Base-by-base conservation (phyloP, 2,113 vertebrate genomes). In the Accipiter cooperii region DNA sequence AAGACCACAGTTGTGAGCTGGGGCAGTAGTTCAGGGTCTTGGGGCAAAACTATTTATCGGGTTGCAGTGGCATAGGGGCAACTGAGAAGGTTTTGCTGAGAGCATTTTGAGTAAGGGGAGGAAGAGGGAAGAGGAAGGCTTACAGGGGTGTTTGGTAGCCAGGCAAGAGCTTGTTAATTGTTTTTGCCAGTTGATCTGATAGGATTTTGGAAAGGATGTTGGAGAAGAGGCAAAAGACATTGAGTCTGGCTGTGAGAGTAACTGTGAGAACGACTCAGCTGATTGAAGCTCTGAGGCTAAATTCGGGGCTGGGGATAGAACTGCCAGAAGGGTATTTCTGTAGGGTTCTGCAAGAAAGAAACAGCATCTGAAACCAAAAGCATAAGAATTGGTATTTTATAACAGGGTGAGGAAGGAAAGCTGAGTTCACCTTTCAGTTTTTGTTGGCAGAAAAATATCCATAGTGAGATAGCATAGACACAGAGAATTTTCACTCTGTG, bases 221-320 rank as follows among this genome's bases (percentile, higher is more conserved):
- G 68, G n/a, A 78, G 42, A 76, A 78, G 54, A 84, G 57, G 44
- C 51, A n/a, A 26, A 71, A 69, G 28, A 33, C 70, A 17, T 51
- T 10, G 38, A 46, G 70, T 28, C 31, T 76, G 65, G 8, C 49
- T 71, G 33, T 4, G 54, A 58, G 17, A 58, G 44, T 15, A 40
- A 44, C 36, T 44, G 26, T 2, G 19, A 47, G 44, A 49, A 83
- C 15, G 60, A n/a, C 42, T 66, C 3, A 1, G 44, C 38, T 60
- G 69, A 36, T 63, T 63, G 73, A 47, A 55, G 47, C 51, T 51
- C 38, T 17, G 63, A 52, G 54, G n/a, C 33, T 69, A 7, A 44
- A 21, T 46, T 25, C 0, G 0, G 31, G 46, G 9, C 65, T 60
- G 44, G 73, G 42, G 36, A 13, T 46, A 16, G 49, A 33, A 9